A percentile compares a stretch with the other conserved stretches of the same genome.
Evolutionary conservation across 2,113 vertebrate species (phyloP).

Genomic region (Laticauda colubrina): DNA sequence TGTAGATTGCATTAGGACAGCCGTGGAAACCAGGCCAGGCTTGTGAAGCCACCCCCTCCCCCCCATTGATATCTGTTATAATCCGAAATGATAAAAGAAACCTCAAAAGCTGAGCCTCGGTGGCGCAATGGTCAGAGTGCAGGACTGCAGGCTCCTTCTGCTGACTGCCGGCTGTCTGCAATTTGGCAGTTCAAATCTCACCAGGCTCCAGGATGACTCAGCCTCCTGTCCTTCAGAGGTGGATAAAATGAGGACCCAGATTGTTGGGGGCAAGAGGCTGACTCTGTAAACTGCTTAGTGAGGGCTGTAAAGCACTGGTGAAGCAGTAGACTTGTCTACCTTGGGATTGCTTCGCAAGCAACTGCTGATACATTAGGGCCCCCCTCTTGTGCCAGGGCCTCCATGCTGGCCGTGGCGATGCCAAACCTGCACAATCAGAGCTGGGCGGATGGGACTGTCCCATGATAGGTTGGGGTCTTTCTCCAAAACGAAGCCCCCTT

Average conservation of each 20-base stretch:
- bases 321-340: too few relatives aligned
- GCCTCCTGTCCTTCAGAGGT: too few relatives aligned
- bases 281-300: too few relatives aligned
- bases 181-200: too few relatives aligned
- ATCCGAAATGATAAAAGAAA: background rate
- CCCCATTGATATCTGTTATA: background rate
- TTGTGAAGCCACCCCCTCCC: background rate
- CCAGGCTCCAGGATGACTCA: too few relatives aligned
- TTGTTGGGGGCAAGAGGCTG: too few relatives aligned
- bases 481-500: background rate
- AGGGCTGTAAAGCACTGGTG: too few relatives aligned
- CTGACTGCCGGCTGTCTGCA: too few relatives aligned
- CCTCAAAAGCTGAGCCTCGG: background rate
- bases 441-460: accelerated
- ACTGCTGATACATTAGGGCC: background rate
- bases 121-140: too few relatives aligned
- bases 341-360: background rate
- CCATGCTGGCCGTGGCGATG: background rate
- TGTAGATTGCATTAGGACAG: background rate
- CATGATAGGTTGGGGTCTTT: background rate
- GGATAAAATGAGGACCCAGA: too few relatives aligned
- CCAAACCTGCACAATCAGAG: background rate
- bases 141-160: too few relatives aligned
- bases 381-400: background rate
- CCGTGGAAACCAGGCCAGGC: background rate